Evolutionary conservation across 2,888 invertebrate species (phyloP).

Genomic region (Sipha maydis): DNA sequence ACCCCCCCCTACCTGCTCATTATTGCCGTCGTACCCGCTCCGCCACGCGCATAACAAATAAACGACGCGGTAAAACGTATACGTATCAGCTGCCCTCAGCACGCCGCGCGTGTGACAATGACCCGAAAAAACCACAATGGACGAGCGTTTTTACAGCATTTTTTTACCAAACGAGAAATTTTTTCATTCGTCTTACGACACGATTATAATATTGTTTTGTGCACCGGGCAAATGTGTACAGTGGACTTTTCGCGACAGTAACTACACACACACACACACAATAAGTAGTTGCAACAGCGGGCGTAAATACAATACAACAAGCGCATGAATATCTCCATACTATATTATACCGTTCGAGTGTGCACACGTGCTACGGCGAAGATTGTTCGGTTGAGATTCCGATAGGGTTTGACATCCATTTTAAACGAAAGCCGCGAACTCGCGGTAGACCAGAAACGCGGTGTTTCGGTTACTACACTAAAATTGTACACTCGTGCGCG

Average conservation of each 20-base stretch:
- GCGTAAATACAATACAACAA: not conserved
- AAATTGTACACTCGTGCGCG: not conserved
- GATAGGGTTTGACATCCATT: not conserved
- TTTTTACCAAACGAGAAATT: not conserved
- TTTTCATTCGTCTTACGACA: not conserved
- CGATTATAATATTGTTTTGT: not conserved
- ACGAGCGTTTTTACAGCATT: not conserved
- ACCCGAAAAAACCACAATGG: constrained; percentile 7
- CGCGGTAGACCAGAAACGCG: no score
- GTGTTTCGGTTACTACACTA: no score
- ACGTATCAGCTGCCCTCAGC: not conserved
- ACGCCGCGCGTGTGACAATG: constrained; percentile 39
- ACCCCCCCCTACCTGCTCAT: no score
- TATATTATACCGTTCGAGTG: not conserved
- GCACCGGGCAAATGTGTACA: not conserved
- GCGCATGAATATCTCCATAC: not conserved
- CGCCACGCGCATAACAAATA: not conserved
- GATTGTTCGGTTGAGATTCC: not conserved
- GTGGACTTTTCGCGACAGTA: not conserved
- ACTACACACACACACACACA: not conserved
- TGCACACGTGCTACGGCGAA: not conserved
- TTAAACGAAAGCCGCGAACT: not conserved
- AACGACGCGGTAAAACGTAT: no score
- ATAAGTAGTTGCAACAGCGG: no score
- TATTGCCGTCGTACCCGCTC: not conserved